Conservation (phyloP, 2,888 invertebrate species). For the Ornithoptera priamus region DNA sequence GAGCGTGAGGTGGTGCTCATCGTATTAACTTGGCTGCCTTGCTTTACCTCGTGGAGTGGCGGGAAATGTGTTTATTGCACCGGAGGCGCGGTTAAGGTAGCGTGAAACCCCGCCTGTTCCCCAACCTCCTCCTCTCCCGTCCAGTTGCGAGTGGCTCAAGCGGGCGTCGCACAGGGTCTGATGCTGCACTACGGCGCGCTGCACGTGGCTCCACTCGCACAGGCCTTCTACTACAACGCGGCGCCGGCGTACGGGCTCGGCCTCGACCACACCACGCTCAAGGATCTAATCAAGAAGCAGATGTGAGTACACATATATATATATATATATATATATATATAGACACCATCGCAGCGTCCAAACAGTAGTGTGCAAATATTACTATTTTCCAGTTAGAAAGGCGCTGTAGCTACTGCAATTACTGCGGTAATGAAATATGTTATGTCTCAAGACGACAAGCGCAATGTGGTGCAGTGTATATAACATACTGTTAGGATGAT, state of each 20-base stretch:
- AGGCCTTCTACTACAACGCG: constrained; percentile 82
- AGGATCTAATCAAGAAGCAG: constrained; percentile 93
- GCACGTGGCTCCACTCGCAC: constrained; percentile 62
- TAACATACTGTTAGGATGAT: too few relatives aligned
- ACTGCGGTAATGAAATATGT: too few relatives aligned
- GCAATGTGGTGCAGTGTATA: too few relatives aligned
- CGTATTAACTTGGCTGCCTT: too few relatives aligned
- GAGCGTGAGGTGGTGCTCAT: too few relatives aligned
- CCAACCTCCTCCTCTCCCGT: constrained; percentile 30
- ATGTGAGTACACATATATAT: constrained; percentile 84
- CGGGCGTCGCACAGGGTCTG: constrained; percentile 58
- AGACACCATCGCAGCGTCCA: too few relatives aligned
- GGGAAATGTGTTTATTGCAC: not conserved
- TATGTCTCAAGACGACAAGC: too few relatives aligned
- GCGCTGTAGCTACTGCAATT: too few relatives aligned
- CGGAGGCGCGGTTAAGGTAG: constrained; percentile 9
- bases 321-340: not conserved
- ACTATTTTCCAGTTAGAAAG: too few relatives aligned
- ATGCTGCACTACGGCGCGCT: constrained; percentile 64
- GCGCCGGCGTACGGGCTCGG: constrained; percentile 74
- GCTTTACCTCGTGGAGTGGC: too few relatives aligned
- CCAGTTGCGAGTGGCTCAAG: constrained; percentile 61
- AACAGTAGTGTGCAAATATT: too few relatives aligned
- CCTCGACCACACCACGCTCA: constrained; percentile 83
- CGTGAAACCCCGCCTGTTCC: constrained; percentile 27